Evolutionary conservation across 2,888 invertebrate genomes (phyloP).

Genomic region (Lepidonotus clava): DNA sequence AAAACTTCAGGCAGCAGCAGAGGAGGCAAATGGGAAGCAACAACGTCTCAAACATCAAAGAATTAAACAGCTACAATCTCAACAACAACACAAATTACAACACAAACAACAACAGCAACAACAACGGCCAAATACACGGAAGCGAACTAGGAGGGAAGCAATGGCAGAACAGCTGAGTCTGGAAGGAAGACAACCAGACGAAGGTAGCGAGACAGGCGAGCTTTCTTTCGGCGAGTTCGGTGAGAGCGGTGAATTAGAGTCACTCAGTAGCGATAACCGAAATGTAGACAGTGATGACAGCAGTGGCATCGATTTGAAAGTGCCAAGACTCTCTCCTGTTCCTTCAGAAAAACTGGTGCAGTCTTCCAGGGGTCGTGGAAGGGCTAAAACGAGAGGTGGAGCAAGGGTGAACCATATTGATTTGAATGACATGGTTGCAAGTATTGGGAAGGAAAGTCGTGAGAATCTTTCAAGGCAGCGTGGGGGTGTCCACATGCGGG

Average conservation of each 20-base stretch:
- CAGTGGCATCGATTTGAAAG: slow-evolving; percentile 5
- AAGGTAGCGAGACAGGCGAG: neutral
- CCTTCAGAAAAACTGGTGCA: neutral
- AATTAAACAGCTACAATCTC: too few species aligned
- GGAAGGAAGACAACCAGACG: slow-evolving; percentile 17
- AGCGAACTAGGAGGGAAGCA: slow-evolving; percentile 33
- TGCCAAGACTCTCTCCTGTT: neutral
- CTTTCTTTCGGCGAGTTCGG: slow-evolving; percentile 5
- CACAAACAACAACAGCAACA: too few species aligned
- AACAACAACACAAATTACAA: too few species aligned
- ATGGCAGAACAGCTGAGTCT: slow-evolving; percentile 46
- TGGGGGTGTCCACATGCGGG: neutral
- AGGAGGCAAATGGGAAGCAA: neutral
- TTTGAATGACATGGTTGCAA: slow-evolving; percentile 4
- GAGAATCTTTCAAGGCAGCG: neutral
- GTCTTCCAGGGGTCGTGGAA: neutral
- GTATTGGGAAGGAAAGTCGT: slow-evolving; percentile 28
- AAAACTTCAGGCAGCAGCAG: neutral
- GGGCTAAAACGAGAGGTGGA: slow-evolving; percentile 41
- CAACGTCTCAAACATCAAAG: too few species aligned
- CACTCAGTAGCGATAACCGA: neutral
- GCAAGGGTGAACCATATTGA: slow-evolving; percentile 26
- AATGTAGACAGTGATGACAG: neutral
- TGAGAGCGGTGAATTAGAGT: neutral
- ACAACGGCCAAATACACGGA: too few species aligned